Conservation (phyloP, 2,797 vertebrate species). For the Protosalanx chinensis region DNA sequence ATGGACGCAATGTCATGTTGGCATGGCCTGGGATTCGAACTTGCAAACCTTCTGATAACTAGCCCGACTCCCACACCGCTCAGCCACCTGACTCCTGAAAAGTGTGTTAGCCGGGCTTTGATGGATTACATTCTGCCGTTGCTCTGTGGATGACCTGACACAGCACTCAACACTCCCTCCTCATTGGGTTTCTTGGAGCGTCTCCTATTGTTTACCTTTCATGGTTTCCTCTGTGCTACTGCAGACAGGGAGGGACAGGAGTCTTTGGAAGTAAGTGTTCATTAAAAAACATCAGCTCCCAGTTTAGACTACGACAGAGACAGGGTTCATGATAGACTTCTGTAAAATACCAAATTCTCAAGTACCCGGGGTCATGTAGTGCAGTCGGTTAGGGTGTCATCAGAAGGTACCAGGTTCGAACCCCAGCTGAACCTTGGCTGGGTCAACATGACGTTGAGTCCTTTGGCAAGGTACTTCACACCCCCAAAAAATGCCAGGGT, state of each 20-base stretch:
- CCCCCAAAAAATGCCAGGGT: conserved; percentile 24
- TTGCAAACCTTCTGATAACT: no score
- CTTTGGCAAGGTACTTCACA: conserved; percentile 29
- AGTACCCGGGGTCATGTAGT: no score
- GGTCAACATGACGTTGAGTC: no score
- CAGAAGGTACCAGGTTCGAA: no score
- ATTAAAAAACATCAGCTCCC: background rate
- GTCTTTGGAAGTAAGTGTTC: conserved; percentile 36
- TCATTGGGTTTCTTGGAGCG: background rate
- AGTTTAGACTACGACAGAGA: background rate
- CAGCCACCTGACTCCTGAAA: no score
- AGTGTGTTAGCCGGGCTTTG: conserved; percentile 2
- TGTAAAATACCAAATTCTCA: no score
- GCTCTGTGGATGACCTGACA: background rate
- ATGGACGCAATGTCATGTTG: no score
- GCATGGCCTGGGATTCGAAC: no score
- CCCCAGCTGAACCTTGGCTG: background rate
- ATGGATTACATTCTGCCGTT: conserved; percentile 37
- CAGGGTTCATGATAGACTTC: conserved; percentile 45
- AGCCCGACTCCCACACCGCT: no score
- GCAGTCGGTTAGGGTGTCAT: no score
- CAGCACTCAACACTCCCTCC: background rate
- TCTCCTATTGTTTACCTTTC: conserved; percentile 32
- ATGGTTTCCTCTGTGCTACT: conserved; percentile 28
- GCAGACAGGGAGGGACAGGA: conserved; percentile 30